A percentile compares a stretch with the other conserved stretches of the same genome.
These are phyloP conservation scores for Alligator sinensis DNA, from an alignment of 2,113 vertebrate species.

Conservation along the genomic window DNA sequence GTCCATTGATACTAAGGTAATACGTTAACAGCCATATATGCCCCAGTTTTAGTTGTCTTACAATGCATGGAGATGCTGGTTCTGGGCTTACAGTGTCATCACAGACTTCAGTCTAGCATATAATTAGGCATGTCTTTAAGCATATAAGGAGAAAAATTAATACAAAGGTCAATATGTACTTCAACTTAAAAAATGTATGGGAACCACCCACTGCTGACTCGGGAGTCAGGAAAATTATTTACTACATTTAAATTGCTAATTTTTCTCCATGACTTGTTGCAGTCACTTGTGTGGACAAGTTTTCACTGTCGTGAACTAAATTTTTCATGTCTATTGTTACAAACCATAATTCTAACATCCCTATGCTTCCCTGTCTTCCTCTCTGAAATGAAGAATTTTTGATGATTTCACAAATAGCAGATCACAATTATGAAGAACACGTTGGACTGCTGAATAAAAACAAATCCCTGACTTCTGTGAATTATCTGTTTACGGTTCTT, in stretches of 20 bases:
- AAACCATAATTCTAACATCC: background rate
- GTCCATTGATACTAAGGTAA: background rate
- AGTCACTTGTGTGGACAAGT: background rate
- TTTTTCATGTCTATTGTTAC: background rate
- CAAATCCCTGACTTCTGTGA: fast-evolving
- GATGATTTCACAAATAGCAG: background rate
- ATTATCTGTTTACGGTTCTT: background rate
- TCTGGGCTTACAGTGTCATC: too few species aligned
- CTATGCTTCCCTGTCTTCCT: fast-evolving
- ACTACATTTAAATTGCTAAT: background rate
- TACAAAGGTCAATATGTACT: too few species aligned
- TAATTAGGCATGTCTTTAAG: too few species aligned
- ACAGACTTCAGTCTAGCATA: too few species aligned
- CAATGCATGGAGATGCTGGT: background rate
- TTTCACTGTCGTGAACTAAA: background rate
- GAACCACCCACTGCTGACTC: background rate
- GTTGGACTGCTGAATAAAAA: background rate
- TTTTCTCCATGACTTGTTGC: background rate
- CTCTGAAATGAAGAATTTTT: background rate
- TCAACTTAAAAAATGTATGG: background rate
- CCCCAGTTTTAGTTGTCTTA: background rate
- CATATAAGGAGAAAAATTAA: too few species aligned
- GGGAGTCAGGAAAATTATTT: background rate
- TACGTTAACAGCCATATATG: background rate
- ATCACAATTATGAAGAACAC: background rate